Evolutionary conservation across 1,140 invertebrate genomes (phyloP).

Genomic region (Philaenus spumarius): DNA sequence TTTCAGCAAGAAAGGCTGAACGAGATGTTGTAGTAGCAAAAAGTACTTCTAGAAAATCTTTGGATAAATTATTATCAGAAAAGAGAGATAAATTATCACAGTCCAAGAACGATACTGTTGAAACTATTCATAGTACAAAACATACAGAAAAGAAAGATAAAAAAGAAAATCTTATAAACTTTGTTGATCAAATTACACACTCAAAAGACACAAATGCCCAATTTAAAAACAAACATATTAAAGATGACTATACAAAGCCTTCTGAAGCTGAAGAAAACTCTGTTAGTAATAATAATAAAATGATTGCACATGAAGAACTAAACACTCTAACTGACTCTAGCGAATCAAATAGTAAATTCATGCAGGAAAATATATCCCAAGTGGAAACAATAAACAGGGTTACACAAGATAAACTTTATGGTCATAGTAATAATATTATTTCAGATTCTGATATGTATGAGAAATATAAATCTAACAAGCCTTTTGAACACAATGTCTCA

Average conservation of each 20-base stretch:
- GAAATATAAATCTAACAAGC: background rate
- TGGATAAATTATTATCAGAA: slow-evolving; percentile 26
- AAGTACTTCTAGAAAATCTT: slow-evolving; percentile 26
- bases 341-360: too few relatives aligned
- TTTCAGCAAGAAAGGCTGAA: slow-evolving; percentile 26
- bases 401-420: background rate
- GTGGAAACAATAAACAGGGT: background rate
- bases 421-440: too few relatives aligned
- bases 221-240: too few relatives aligned
- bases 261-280: too few relatives aligned
- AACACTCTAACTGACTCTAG: too few relatives aligned
- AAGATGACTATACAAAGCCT: too few relatives aligned
- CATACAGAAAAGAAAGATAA: slow-evolving; percentile 16
- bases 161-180: too few relatives aligned
- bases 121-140: slow-evolving; percentile 22
- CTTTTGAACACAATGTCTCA: background rate
- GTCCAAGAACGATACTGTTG: slow-evolving; percentile 8
- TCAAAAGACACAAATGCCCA: too few relatives aligned
- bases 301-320: too few relatives aligned
- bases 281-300: too few relatives aligned
- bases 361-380: too few relatives aligned
- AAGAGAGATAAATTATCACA: slow-evolving; percentile 24
- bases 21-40: slow-evolving; percentile 18
- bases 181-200: too few relatives aligned
- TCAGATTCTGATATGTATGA: background rate